Evolutionary conservation across 1,140 invertebrate species (phyloP).

Genomic region (Trichoplusia ni): DNA sequence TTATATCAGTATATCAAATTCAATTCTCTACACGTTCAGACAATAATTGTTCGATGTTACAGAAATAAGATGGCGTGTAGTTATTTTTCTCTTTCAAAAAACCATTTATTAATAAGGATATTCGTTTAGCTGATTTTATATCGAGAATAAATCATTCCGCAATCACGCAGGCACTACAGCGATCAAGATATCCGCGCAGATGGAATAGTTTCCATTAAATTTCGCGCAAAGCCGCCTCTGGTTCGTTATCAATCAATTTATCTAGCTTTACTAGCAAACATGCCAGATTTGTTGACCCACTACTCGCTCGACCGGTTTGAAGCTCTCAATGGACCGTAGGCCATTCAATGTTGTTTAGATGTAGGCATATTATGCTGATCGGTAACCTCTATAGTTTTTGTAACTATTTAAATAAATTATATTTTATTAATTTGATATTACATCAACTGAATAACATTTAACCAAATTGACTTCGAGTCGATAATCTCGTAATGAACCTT

Average conservation of each 20-base stretch:
- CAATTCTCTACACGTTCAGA: too few species aligned
- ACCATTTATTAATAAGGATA: slow-evolving; percentile 8
- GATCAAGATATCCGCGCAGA: slow-evolving; percentile 54
- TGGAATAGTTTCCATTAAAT: slow-evolving; percentile 72
- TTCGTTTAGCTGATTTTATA: slow-evolving; percentile 42
- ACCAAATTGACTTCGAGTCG: neutral
- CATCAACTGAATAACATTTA: neutral
- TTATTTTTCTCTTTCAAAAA: neutral
- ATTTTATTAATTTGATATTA: neutral
- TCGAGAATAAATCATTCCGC: slow-evolving; percentile 50
- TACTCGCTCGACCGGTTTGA: slow-evolving; percentile 58
- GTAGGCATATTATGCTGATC: slow-evolving; percentile 17
- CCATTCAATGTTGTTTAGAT: slow-evolving; percentile 53
- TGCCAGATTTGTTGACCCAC: slow-evolving; percentile 70
- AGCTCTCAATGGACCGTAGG: slow-evolving; percentile 51
- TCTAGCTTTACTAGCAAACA: slow-evolving; percentile 64
- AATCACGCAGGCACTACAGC: slow-evolving; percentile 44
- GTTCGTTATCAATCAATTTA: slow-evolving; percentile 75
- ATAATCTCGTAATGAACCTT: neutral
- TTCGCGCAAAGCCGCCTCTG: slow-evolving; percentile 62
- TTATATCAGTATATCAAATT: too few species aligned
- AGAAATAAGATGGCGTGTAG: too few species aligned
- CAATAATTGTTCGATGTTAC: too few species aligned
- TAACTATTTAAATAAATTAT: slow-evolving; percentile 21
- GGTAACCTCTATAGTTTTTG: slow-evolving; percentile 16